These are phyloP conservation scores for Xestoiulus laeticollis DNA, from an alignment of 2,888 invertebrate genomes.

Conservation along the genomic window DNA sequence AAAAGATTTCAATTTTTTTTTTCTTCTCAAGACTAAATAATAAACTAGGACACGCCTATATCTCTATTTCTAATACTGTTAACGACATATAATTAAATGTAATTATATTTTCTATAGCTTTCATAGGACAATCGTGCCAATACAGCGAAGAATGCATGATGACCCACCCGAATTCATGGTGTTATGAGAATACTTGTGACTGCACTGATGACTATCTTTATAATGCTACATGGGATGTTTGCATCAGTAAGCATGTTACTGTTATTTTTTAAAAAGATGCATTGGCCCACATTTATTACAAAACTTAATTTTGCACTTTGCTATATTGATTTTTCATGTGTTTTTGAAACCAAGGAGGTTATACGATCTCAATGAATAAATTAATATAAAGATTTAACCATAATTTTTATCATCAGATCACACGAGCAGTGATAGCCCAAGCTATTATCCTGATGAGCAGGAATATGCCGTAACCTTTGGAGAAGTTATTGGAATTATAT, in stretches of 20 bases:
- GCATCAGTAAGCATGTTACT: slow-evolving; percentile 6
- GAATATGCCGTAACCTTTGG: neutral
- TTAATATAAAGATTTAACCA: neutral
- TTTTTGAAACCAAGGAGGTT: no score
- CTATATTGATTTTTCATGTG: no score
- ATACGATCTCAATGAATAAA: no score
- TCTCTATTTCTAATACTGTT: no score
- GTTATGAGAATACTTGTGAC: neutral
- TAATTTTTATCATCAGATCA: neutral
- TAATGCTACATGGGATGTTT: slow-evolving; percentile 1
- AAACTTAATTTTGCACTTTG: no score
- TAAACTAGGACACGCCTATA: no score
- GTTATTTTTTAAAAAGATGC: neutral
- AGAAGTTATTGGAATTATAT: neutral
- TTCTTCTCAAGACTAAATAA: no score
- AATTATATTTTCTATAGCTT: neutral
- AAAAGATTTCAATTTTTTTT: no score
- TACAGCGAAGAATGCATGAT: slow-evolving; percentile 15
- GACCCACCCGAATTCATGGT: neutral
- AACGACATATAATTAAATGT: neutral
- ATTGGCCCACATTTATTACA: neutral
- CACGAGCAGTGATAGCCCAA: neutral
- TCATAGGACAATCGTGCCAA: slow-evolving; percentile 9
- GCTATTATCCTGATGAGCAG: neutral
- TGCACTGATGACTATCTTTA: slow-evolving; percentile 12